A percentile compares a stretch with the other conserved stretches of the same genome.
phyloP scores from a whole-genome alignment of 2,113 vertebrate genomes.

The Ceyx melanurus region DNA sequence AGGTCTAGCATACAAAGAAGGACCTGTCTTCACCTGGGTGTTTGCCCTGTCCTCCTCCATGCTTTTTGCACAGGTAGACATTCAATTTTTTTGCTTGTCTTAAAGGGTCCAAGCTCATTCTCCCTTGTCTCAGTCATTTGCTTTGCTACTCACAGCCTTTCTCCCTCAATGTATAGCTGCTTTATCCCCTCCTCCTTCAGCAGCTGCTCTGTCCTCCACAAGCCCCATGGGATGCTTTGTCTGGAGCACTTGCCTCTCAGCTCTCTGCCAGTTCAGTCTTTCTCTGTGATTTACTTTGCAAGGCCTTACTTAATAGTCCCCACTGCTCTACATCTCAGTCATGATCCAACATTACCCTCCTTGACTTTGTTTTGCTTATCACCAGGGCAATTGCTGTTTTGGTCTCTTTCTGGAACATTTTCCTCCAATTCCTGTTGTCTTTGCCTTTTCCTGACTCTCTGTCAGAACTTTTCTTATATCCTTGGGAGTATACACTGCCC shows the following conservation, averaged over 20 bases:
- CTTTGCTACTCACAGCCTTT: neutral
- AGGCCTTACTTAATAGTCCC: neutral
- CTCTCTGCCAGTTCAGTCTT: neutral
- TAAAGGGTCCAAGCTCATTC: neutral
- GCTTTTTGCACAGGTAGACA: neutral
- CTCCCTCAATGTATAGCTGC: neutral
- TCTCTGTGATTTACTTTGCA: neutral
- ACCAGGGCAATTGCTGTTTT: neutral
- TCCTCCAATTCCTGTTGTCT: neutral
- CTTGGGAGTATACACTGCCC: neutral
- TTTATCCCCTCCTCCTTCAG: slow-evolving; percentile 12
- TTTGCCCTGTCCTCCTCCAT: neutral
- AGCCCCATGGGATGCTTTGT: slow-evolving; percentile 31
- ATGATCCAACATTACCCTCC: neutral
- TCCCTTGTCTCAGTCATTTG: neutral
- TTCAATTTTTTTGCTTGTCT: neutral
- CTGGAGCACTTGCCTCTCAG: slow-evolving; percentile 33
- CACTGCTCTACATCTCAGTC: neutral
- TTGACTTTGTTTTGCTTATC: neutral
- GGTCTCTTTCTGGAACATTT: neutral
- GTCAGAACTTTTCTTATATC: neutral
- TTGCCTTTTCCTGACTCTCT: neutral
- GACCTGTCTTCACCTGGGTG: neutral
- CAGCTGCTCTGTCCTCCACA: slow-evolving; percentile 17
- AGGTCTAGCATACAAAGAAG: neutral